Evolutionary conservation across 2,113 vertebrate species (phyloP).

Genomic region (Rhinoderma darwinii): DNA sequence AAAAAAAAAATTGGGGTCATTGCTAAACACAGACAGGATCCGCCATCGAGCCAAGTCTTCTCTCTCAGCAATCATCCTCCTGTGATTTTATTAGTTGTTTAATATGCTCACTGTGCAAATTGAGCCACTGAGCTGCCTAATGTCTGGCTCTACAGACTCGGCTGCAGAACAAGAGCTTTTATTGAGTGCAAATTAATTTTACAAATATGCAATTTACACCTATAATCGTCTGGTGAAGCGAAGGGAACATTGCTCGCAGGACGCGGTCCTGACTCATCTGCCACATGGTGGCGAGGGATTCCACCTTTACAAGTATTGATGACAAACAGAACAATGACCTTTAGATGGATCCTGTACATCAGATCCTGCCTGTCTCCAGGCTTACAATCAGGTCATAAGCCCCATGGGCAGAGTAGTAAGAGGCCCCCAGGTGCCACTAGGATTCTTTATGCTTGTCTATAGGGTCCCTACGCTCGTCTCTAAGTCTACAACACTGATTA

Average conservation of each 20-base stretch:
- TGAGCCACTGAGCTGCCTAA: neutral
- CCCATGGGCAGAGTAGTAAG: neutral
- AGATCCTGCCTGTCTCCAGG: neutral
- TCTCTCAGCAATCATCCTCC: neutral
- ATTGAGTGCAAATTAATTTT: constrained; percentile 21
- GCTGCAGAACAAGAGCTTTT: neutral
- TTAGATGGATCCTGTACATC: too few species aligned
- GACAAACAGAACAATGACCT: neutral
- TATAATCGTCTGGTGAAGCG: neutral
- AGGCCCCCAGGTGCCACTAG: neutral
- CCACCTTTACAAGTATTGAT: neutral
- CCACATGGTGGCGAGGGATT: neutral
- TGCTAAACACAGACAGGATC: neutral
- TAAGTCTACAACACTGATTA: neutral
- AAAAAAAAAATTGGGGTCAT: neutral
- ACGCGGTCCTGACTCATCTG: neutral
- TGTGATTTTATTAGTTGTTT: constrained; percentile 8
- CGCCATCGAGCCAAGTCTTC: neutral
- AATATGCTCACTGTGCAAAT: neutral
- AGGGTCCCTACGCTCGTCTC: neutral
- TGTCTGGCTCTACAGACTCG: neutral
- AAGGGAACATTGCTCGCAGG: neutral
- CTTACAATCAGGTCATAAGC: neutral
- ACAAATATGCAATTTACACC: constrained; percentile 17
- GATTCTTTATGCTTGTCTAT: neutral